A percentile compares a stretch with the other conserved stretches of the same genome.
phyloP scores from a whole-genome alignment of 2,797 vertebrate species.

The Sebastes hopkinsi region DNA sequence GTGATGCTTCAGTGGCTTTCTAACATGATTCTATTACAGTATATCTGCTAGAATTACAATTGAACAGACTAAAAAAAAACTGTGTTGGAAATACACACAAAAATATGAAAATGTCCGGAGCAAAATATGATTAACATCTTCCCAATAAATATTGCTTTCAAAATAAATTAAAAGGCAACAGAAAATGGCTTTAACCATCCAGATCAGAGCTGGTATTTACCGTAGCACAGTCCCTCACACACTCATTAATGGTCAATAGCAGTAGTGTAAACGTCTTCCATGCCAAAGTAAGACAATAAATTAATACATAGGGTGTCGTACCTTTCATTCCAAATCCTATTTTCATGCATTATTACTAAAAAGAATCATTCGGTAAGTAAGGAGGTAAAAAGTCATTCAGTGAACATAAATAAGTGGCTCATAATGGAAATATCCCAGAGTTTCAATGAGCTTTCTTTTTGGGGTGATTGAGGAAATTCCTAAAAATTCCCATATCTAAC shows the following conservation, averaged over 20 bases:
- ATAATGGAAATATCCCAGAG: slow-evolving; percentile 51
- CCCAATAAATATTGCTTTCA: slow-evolving; percentile 61
- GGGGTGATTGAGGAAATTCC: neutral
- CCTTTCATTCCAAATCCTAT: slow-evolving; percentile 52
- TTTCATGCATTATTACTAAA: slow-evolving; percentile 70
- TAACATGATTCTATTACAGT: slow-evolving; percentile 33
- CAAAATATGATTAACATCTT: slow-evolving; percentile 24
- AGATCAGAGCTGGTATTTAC: slow-evolving; percentile 25
- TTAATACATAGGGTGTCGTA: slow-evolving; percentile 46
- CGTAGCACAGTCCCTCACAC: slow-evolving; percentile 16
- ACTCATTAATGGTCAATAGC: neutral
- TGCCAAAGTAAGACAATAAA: slow-evolving; percentile 57
- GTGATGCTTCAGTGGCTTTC: slow-evolving; percentile 7
- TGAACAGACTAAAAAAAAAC: slow-evolving; percentile 4
- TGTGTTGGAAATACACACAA: slow-evolving; percentile 12
- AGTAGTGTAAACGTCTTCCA: slow-evolving; percentile 44
- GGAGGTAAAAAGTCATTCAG: slow-evolving; percentile 55
- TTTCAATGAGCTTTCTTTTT: slow-evolving; percentile 28
- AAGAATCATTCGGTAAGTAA: slow-evolving; percentile 48
- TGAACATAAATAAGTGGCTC: slow-evolving; percentile 43
- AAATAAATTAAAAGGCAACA: slow-evolving; percentile 59
- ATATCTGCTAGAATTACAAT: slow-evolving; percentile 17
- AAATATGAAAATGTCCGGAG: slow-evolving; percentile 17
- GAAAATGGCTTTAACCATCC: slow-evolving; percentile 40
- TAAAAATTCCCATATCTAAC: neutral